Evolutionary conservation across 2,888 invertebrate species (phyloP).

Genomic region (Drosophila neotestacea): DNA sequence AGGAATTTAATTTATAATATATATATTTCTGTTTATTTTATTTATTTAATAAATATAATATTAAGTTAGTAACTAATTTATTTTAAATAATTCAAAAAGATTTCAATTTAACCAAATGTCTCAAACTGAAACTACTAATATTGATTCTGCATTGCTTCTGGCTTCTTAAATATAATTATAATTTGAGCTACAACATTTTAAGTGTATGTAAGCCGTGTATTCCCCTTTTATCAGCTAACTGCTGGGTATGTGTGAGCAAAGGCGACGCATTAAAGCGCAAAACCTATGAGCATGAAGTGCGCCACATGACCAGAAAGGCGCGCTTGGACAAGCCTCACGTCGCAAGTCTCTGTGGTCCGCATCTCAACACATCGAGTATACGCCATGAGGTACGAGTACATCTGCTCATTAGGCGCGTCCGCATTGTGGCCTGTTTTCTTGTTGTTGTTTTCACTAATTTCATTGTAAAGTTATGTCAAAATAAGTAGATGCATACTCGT

Average conservation of each 20-base stretch:
- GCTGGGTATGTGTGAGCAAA: slow-evolving; percentile 18
- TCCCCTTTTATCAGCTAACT: not conserved
- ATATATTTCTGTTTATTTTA: not conserved
- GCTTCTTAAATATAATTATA: too few species aligned
- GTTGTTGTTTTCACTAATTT: slow-evolving; percentile 49
- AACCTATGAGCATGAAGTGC: slow-evolving; percentile 65
- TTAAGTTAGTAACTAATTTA: too few species aligned
- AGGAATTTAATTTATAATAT: too few species aligned
- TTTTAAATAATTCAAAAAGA: too few species aligned
- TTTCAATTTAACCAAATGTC: too few species aligned
- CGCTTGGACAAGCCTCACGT: slow-evolving; percentile 38
- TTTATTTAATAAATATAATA: too few species aligned
- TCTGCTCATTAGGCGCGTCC: slow-evolving; percentile 69
- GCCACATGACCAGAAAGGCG: slow-evolving; percentile 50
- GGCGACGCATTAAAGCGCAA: slow-evolving; percentile 52
- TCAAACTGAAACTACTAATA: too few species aligned
- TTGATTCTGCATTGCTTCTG: too few species aligned
- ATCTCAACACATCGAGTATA: slow-evolving; percentile 57
- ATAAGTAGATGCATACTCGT: slow-evolving; percentile 39
- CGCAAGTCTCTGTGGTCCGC: slow-evolving; percentile 15
- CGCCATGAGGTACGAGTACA: slow-evolving; percentile 43
- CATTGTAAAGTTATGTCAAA: slow-evolving; percentile 49
- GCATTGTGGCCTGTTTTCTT: slow-evolving; percentile 25
- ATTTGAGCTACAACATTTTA: not conserved
- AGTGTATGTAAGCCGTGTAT: not conserved